Conservation (phyloP, 2,888 invertebrate species). For the Helleia helle region DNA sequence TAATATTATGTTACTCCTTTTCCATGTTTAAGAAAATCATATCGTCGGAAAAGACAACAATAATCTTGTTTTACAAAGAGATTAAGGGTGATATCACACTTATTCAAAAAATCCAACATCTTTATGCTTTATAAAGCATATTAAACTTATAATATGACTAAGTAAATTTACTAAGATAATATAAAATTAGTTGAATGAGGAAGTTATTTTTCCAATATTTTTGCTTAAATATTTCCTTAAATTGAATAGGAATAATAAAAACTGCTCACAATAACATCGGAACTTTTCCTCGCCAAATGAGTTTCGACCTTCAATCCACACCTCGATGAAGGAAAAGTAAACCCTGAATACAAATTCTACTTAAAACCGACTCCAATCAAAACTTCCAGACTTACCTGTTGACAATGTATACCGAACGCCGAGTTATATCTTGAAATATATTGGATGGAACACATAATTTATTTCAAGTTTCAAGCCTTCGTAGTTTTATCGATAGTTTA, state of each 20-base stretch:
- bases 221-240: not conserved
- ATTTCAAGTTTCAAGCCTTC: not conserved
- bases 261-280: constrained; percentile 8
- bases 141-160: too few species aligned
- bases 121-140: too few species aligned
- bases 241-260: not conserved
- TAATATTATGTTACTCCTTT: too few species aligned
- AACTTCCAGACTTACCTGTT: constrained; percentile 37
- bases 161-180: too few species aligned
- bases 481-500: not conserved
- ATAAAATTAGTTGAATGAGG: too few species aligned
- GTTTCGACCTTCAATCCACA: constrained; percentile 46
- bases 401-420: constrained; percentile 18
- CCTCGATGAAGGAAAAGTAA: constrained; percentile 40
- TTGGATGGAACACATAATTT: not conserved
- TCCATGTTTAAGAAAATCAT: too few species aligned
- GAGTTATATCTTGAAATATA: constrained; percentile 3
- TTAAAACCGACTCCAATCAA: constrained; percentile 42
- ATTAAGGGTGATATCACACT: too few species aligned
- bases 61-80: too few species aligned
- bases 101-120: too few species aligned
- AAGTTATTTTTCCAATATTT: not conserved
- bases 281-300: constrained; percentile 13
- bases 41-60: too few species aligned
- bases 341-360: constrained; percentile 44